These are phyloP conservation scores for Echinarachnius parma DNA, from an alignment of 53 echinoderm and acorn worm genomes.

Conservation along the genomic window DNA sequence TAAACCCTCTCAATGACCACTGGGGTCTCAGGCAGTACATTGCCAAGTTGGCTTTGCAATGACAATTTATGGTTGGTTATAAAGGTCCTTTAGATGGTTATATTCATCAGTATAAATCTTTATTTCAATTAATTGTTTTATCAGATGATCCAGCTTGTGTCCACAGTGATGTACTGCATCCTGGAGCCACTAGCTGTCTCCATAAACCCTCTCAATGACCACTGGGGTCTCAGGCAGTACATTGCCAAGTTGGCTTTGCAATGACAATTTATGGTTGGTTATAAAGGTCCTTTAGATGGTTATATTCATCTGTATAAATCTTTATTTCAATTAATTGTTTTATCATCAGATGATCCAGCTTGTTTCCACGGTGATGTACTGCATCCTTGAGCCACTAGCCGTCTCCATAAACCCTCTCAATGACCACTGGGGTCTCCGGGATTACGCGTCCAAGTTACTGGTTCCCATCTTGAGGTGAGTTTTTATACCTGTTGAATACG, in stretches of 20 bases:
- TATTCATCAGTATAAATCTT: too few relatives aligned
- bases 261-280: too few relatives aligned
- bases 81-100: too few relatives aligned
- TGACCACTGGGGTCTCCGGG: slow-evolving; percentile 96
- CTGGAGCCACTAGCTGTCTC: slow-evolving; percentile 91
- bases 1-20: slow-evolving; percentile 96
- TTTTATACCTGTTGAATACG: too few relatives aligned
- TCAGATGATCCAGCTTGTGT: slow-evolving; percentile 74
- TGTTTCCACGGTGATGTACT: slow-evolving; percentile 83
- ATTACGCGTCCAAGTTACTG: slow-evolving; percentile 79
- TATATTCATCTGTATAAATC: too few relatives aligned
- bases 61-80: too few relatives aligned
- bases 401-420: slow-evolving; percentile 93
- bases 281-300: too few relatives aligned
- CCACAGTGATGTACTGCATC: slow-evolving; percentile 89
- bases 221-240: slow-evolving; percentile 92
- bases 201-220: slow-evolving; percentile 94
- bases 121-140: not conserved
- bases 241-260: slow-evolving; percentile 79
- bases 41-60: too few relatives aligned
- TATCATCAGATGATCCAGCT: slow-evolving; percentile 63
- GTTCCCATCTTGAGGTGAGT: slow-evolving; percentile 67
- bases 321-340: not conserved
- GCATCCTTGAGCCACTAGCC: slow-evolving; percentile 91
- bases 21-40: slow-evolving; percentile 94